These are phyloP conservation scores for Melolontha melolontha DNA, from an alignment of 2,888 invertebrate species.

Conservation along the genomic window DNA sequence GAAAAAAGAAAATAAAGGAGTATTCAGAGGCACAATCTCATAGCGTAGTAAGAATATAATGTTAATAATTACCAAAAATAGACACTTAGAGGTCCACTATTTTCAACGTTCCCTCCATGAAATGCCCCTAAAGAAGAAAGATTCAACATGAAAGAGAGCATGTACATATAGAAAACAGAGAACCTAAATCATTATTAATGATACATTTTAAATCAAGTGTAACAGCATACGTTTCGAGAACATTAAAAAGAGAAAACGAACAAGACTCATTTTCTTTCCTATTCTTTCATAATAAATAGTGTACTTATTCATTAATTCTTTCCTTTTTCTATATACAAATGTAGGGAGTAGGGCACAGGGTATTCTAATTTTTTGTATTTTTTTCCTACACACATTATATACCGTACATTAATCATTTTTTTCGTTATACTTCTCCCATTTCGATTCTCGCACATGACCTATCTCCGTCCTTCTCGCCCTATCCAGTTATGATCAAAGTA, in stretches of 20 bases:
- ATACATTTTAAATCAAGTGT: constrained; percentile 53
- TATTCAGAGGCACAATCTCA: neutral
- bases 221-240: constrained; percentile 43
- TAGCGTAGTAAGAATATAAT: constrained; percentile 21
- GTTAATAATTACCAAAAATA: constrained; percentile 30
- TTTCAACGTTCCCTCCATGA: no score
- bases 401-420: constrained; percentile 60
- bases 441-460: constrained; percentile 46
- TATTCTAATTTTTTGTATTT: constrained; percentile 42
- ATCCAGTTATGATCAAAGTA: constrained; percentile 61
- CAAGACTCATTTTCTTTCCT: constrained; percentile 44
- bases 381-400: constrained; percentile 50
- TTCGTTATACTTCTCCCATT: constrained; percentile 44
- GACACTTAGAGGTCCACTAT: neutral
- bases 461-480: constrained; percentile 54
- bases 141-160: constrained; percentile 16
- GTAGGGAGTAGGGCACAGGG: constrained; percentile 12
- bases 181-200: constrained; percentile 51
- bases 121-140: neutral
- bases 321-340: constrained; percentile 50
- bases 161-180: constrained; percentile 9
- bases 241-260: constrained; percentile 31
- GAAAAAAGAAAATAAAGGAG: neutral
- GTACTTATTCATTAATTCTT: constrained; percentile 56
- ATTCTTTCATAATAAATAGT: constrained; percentile 55